Conservation (phyloP, 53 echinoderm and acorn worm genomes). For the Paracentrotus lividus region DNA sequence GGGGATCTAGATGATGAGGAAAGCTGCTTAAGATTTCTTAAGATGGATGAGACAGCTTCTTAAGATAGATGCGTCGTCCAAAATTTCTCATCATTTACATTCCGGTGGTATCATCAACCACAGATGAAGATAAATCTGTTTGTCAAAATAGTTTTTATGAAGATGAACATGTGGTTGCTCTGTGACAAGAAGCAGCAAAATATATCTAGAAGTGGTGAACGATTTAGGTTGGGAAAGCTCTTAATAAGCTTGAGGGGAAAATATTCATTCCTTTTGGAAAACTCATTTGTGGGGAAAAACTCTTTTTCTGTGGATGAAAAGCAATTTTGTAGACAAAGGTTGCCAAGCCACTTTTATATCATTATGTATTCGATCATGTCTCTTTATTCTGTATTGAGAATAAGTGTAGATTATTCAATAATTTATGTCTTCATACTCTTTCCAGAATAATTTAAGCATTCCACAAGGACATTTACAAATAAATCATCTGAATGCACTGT, state of each 20-base stretch:
- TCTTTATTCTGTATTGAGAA: not conserved
- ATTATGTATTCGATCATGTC: too few species aligned
- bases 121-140: conserved; percentile 37
- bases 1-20: conserved; percentile 9
- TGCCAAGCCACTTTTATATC: too few species aligned
- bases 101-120: not conserved
- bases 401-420: not conserved
- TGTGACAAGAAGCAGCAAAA: not conserved
- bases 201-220: too few species aligned
- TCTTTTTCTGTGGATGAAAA: too few species aligned
- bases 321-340: too few species aligned
- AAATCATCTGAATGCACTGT: not conserved
- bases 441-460: not conserved
- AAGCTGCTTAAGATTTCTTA: conserved; percentile 14
- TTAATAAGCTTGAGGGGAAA: too few species aligned
- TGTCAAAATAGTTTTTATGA: conserved; percentile 23
- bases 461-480: not conserved
- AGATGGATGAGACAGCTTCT: not conserved
- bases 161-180: not conserved
- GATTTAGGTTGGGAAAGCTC: not conserved
- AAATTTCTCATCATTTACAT: conserved; percentile 3
- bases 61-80: too few species aligned
- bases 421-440: not conserved
- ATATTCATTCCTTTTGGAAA: too few species aligned
- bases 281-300: too few species aligned